These are phyloP conservation scores for Platanista minor DNA, from an alignment of 2,113 vertebrate species.

Conservation along the genomic window DNA sequence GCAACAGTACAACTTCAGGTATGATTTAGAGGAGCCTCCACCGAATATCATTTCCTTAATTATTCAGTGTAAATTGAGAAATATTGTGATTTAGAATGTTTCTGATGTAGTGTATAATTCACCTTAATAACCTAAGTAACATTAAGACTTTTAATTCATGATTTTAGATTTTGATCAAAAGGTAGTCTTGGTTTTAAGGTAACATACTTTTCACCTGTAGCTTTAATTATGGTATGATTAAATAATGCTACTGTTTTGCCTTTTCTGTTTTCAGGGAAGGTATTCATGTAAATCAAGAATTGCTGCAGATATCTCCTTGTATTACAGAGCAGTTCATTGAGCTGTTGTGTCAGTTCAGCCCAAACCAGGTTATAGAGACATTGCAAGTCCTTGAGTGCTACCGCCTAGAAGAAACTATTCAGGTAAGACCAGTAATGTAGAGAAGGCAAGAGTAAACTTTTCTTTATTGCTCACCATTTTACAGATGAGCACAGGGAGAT, in stretches of 20 bases:
- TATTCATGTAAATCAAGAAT: conserved; percentile 75
- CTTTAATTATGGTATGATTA: neutral
- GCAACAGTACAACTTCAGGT: neutral
- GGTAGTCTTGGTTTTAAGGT: neutral
- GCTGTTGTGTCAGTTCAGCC: conserved; percentile 88
- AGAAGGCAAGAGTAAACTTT: neutral
- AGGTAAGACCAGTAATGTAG: conserved; percentile 77
- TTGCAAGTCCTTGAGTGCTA: conserved; percentile 90
- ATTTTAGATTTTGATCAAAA: neutral
- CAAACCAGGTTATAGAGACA: conserved; percentile 85
- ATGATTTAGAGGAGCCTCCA: neutral
- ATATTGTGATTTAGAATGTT: neutral
- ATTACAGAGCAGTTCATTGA: conserved; percentile 90
- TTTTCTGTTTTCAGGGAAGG: conserved; percentile 86
- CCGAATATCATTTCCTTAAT: neutral
- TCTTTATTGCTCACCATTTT: neutral
- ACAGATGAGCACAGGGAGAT: neutral
- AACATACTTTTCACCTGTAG: neutral
- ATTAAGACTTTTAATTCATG: neutral
- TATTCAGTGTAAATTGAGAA: neutral
- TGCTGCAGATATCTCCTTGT: conserved; percentile 79
- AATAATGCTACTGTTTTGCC: neutral
- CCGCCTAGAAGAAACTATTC: conserved; percentile 91
- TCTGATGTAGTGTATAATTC: neutral
- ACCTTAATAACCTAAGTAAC: neutral